Conservation (phyloP, 23 tunicate species). For the Corella eumyota region DNA sequence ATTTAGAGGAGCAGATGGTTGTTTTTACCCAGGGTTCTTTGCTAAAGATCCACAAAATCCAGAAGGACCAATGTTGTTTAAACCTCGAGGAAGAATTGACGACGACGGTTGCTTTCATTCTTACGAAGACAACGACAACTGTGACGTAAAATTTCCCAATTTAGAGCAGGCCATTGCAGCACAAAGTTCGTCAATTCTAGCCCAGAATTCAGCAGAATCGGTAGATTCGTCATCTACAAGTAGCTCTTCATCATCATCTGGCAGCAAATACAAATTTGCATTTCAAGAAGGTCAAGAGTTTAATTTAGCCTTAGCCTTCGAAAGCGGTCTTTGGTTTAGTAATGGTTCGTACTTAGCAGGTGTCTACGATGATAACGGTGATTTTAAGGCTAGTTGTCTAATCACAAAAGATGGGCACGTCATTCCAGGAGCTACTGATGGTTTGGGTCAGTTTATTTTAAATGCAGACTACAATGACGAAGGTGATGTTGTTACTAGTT, state of each 20-base stretch:
- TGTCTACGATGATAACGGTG: slow-evolving; percentile 13
- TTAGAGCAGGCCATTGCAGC: slow-evolving; percentile 1
- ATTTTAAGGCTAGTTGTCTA: slow-evolving; percentile 17
- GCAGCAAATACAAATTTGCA: slow-evolving; percentile 6
- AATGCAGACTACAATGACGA: slow-evolving; percentile 11
- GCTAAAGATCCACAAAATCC: slow-evolving; percentile 2
- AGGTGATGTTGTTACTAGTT: slow-evolving; percentile 1
- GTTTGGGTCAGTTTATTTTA: slow-evolving; percentile 9
- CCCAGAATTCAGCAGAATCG: too few relatives aligned
- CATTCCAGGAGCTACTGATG: slow-evolving; percentile 24
- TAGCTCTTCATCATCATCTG: too few relatives aligned
- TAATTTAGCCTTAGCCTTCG: background rate
- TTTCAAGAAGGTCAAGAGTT: slow-evolving; percentile 25
- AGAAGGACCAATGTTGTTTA: slow-evolving; percentile 6
- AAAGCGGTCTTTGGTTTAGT: slow-evolving; percentile 22
- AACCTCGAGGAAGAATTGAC: slow-evolving; percentile 16
- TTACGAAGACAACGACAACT: background rate
- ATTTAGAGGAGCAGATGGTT: slow-evolving; percentile 21
- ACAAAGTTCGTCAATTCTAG: too few relatives aligned
- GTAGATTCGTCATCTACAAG: too few relatives aligned
- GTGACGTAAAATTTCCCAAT: slow-evolving; percentile 10
- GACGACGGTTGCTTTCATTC: slow-evolving; percentile 17
- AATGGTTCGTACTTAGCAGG: slow-evolving; percentile 28
- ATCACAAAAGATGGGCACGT: slow-evolving; percentile 32
- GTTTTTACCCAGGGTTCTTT: slow-evolving; percentile 43